A percentile compares a stretch with the other conserved stretches of the same genome.
These are phyloP conservation scores for Castor canadensis DNA, from an alignment of 2,113 vertebrate species.

Conservation along the genomic window DNA sequence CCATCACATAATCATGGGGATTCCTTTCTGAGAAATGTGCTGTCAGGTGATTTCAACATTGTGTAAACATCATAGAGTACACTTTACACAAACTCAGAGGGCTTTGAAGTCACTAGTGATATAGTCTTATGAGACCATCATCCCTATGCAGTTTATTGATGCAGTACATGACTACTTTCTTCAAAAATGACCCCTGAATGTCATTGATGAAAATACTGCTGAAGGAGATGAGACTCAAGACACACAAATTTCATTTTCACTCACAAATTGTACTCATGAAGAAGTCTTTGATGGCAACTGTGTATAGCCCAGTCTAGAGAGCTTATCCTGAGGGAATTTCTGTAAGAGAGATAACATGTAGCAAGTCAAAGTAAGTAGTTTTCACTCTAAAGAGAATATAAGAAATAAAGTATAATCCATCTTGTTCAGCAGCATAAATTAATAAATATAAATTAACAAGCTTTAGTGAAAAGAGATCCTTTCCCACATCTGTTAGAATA, in stretches of 20 bases:
- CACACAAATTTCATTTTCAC: background rate
- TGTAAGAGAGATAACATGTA: background rate
- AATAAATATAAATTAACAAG: background rate
- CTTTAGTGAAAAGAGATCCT: background rate
- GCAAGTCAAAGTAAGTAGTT: background rate
- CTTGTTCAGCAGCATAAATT: background rate
- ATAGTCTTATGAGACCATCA: background rate
- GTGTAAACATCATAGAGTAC: background rate
- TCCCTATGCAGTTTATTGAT: fast-evolving
- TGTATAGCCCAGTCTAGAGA: background rate
- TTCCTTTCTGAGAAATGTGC: background rate
- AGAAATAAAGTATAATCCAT: background rate
- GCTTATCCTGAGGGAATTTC: background rate
- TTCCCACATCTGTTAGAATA: background rate
- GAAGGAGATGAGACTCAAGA: background rate
- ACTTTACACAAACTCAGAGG: too few relatives aligned
- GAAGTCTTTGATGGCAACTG: background rate
- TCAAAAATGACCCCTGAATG: background rate
- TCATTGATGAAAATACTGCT: background rate
- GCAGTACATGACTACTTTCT: background rate
- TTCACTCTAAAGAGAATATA: background rate
- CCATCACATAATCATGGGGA: too few relatives aligned
- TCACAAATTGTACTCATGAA: background rate
- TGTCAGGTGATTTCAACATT: background rate
- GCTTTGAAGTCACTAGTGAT: too few relatives aligned